Base-by-base conservation (phyloP, 2,888 invertebrate genomes). In the Leptinotarsa rubiginosa region DNA sequence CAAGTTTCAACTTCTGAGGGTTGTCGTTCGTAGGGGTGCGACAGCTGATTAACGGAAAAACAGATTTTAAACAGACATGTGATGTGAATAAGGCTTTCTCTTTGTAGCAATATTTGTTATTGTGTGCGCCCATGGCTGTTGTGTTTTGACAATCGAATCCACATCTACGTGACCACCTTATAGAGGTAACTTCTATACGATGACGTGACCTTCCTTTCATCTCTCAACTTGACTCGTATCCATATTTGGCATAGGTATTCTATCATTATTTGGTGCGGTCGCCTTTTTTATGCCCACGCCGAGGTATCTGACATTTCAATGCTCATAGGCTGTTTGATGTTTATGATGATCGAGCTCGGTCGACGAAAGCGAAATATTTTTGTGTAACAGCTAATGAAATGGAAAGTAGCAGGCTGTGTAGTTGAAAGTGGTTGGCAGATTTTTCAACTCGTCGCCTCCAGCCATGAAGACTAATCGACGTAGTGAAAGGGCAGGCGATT, bases 321-420 rank as follows among this genome's bases (percentile, higher is more conserved):
- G 56, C 22, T 56, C 22, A 22, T 22, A 22, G 62, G 31, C 31
- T 62, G n/a, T 41, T 41, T 25, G 13, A 15, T 22, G 41, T 62
- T n/a, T 62, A 41, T 62, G 62, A 62, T 62, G 31, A 31, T 16
- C 62, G 31, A 41, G 62, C 12, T 62, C 62, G 18, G 16, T 41
- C 62, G n/a, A 12, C 12, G 62, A 62, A 62, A 62, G 62, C 62
- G 62, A 62, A 62, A 62, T 62, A 62, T 62, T 62, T 62, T 62
- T 62, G n/a, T 41, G 62, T 41, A 62, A 25, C 4, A n/a, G 62
- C 62, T n/a, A 62, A 62, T 62, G 62, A 62, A 62, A 62, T 41
- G 62, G 62, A 62, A 62, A 62, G 62, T 41, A 25, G 62, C n/a
- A 31, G 41, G 31, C 41, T 62, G 41, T n/a, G 62, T 18, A 62